Conservation (phyloP, 2,888 invertebrate genomes). For the Phortica magna region DNA sequence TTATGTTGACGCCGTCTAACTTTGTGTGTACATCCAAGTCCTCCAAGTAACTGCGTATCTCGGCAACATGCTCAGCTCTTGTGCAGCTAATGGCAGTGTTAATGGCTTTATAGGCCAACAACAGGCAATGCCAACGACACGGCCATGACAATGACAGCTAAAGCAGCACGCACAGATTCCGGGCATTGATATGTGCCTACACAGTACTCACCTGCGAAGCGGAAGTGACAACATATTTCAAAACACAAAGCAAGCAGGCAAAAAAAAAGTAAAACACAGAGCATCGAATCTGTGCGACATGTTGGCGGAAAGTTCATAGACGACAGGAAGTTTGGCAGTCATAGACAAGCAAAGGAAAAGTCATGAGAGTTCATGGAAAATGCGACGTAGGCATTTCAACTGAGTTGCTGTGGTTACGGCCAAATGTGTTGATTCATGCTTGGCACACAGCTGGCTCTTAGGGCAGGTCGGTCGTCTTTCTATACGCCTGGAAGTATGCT, state of each 20-base stretch:
- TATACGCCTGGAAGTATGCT: too few species aligned
- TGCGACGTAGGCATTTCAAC: neutral
- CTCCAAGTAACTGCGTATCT: neutral
- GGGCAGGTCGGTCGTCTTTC: too few species aligned
- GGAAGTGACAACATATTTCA: neutral
- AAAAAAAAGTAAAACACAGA: conserved; percentile 40
- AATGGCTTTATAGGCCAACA: conserved; percentile 8
- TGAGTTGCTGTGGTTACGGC: conserved; percentile 11
- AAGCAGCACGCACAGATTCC: too few species aligned
- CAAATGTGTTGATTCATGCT: conserved; percentile 17
- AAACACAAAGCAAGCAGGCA: neutral
- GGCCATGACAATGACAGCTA: conserved; percentile 5
- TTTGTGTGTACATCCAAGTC: neutral
- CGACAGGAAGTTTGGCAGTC: conserved; percentile 16
- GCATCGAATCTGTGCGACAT: conserved; percentile 39
- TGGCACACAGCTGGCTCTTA: neutral
- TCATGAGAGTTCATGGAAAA: neutral
- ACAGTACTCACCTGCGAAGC: neutral
- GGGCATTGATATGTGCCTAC: neutral
- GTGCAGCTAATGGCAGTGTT: conserved; percentile 20
- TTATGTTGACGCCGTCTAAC: conserved; percentile 53
- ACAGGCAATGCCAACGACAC: conserved; percentile 20
- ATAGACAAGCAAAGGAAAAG: neutral
- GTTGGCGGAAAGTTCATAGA: conserved; percentile 34
- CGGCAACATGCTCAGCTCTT: neutral